Evolutionary conservation across 2,113 vertebrate genomes (phyloP), one percentile per base, ranked within the genome.

Genomic region (Pelodiscus sinensis): DNA sequence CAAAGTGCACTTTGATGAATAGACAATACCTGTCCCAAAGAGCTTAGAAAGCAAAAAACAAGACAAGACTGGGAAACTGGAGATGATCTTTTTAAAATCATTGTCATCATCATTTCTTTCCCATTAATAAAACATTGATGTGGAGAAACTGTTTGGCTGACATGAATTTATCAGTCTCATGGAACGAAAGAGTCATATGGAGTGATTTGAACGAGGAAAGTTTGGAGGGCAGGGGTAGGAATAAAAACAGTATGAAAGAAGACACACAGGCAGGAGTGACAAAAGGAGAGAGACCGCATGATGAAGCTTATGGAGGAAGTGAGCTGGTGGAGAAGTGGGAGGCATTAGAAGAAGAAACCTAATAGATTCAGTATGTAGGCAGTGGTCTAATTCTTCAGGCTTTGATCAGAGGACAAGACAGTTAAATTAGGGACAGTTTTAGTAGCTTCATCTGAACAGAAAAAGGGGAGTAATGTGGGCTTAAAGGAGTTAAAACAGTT

Each of bases 341-440:
- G 85, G 82, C 81, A 88, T 71, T 88, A 81, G 84, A 91, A 91
- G 31, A 77, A 87, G 62, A 88, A 86, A 55, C n/a, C 14, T 3
- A 83, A 56, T 13, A 79, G 71, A 50, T 44, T 75, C 22, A 44
- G 71, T 38, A 73, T 73, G 18, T 25, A 75, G 38, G 71, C 6
- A 75, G 22, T 12, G 22, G 38, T 44, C 38, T 75, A 75, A 21
- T 29, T 65, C 12, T 68, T 18, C 80, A 86, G 89, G 60, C 38
- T 82, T 52, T 62, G 35, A 16, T 81, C 27, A 87, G 50, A 93
- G 62, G 9, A 25, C 83, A 38, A 50, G 84, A 50, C 87, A 54
- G 92, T 91, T 91, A 7, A 44, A 78, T 22, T 65, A 29, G 24
- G 14, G 5, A 65, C 60, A 35, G n/a, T 35, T 73, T 73, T 6